Evolutionary conservation across 2,797 vertebrate genomes (phyloP).

Genomic region (Tympanoctomys barrerae): DNA sequence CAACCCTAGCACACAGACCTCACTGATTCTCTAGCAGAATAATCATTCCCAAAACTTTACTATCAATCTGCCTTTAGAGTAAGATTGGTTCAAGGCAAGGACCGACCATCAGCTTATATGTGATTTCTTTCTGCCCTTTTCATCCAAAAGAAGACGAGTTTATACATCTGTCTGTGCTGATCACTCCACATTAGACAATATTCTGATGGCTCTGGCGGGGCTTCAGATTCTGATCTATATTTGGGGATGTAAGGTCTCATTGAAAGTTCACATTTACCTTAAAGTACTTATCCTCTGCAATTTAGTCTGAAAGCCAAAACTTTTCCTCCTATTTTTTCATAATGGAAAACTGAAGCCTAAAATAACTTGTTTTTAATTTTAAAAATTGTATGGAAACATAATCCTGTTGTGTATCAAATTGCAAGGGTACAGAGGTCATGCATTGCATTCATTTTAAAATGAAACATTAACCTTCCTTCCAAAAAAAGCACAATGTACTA

Average conservation of each 20-base stretch:
- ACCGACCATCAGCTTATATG: not conserved
- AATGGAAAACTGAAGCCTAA: conserved; percentile 40
- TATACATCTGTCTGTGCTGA: not conserved
- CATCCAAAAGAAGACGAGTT: not conserved
- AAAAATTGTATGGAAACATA: conserved; percentile 27
- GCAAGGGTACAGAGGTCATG: conserved; percentile 40
- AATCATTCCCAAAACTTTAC: not conserved
- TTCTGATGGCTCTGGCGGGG: not conserved
- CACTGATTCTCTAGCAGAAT: not conserved
- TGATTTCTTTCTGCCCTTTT: conserved; percentile 8
- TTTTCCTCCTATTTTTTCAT: not conserved
- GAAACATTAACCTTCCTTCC: not conserved
- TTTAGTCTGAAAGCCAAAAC: conserved; percentile 54
- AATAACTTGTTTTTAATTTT: conserved; percentile 45
- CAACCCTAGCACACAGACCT: not conserved
- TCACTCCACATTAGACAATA: conserved; percentile 2
- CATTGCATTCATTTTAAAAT: conserved; percentile 50
- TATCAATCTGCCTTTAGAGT: not conserved
- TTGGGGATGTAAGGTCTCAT: conserved; percentile 9
- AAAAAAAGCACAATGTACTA: too few species aligned
- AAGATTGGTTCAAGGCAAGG: conserved; percentile 15
- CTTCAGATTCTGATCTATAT: conserved; percentile 41
- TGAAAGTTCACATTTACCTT: conserved; percentile 25
- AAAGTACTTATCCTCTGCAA: conserved; percentile 47
- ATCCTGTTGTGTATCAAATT: not conserved